Conservation (phyloP, 2,797 vertebrate genomes). For the Lycodopsis pacificus region DNA sequence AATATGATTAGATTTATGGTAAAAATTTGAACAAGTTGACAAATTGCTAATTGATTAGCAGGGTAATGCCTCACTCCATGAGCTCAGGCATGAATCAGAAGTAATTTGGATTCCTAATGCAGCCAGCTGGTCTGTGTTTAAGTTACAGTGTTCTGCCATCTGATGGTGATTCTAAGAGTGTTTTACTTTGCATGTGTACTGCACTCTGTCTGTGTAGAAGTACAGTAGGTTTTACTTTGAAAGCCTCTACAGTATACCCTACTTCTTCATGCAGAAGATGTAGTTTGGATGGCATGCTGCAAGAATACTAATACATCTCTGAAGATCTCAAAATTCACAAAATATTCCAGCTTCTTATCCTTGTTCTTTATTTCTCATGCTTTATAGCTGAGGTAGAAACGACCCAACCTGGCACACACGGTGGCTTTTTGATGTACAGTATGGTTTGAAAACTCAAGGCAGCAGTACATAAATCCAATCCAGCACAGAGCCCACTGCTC, state of each 20-base stretch:
- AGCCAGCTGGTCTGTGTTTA: constrained; percentile 76
- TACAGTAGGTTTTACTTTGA: constrained; percentile 45
- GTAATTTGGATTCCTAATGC: constrained; percentile 69
- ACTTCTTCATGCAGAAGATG: constrained; percentile 33
- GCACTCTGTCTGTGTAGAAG: constrained; percentile 16
- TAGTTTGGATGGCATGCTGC: constrained; percentile 21
- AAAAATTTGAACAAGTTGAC: constrained; percentile 67
- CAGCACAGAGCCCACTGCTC: constrained; percentile 48
- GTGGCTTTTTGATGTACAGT: constrained; percentile 56
- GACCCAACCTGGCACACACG: constrained; percentile 24
- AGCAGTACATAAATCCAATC: constrained; percentile 71
- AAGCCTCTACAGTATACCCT: constrained; percentile 22
- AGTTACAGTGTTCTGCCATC: constrained; percentile 62
- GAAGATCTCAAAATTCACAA: constrained; percentile 46
- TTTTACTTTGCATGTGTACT: constrained; percentile 47
- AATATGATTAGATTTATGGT: constrained; percentile 63
- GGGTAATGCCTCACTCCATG: constrained; percentile 60
- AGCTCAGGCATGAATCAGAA: constrained; percentile 67
- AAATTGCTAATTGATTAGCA: constrained; percentile 69
- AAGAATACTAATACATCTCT: constrained; percentile 41
- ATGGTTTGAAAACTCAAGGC: constrained; percentile 58
- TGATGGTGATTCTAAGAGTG: constrained; percentile 54
- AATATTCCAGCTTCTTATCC: constrained; percentile 36
- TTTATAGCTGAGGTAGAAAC: constrained; percentile 32
- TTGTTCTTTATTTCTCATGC: constrained; percentile 11